Evolutionary conservation across 2,797 vertebrate species (phyloP), one percentile per base, ranked within the genome.

Genomic region (Chloroceryle amazona): DNA sequence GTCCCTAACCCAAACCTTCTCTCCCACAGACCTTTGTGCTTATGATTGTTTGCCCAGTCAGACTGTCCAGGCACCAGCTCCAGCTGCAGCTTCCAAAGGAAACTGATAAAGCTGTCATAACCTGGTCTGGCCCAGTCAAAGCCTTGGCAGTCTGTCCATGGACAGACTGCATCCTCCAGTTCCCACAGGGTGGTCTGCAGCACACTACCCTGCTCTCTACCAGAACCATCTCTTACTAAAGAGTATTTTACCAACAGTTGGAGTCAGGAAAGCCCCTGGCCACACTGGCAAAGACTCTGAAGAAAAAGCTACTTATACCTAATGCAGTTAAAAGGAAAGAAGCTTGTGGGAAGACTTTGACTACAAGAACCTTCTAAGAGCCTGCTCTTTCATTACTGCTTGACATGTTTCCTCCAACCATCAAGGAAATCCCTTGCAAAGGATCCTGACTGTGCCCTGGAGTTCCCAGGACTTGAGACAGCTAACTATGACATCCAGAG

Each of bases 91-190:
- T 80, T 86, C 63, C 71, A 14, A 6, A 63, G 74, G 55, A 60
- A 89, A 29, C 33, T 25, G 67, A 17, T 74, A 44, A 67, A 80
- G 51, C 55, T 41, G 29, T 5, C 2, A 1, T 41, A 66, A 51
- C 31, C 71, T 63, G 47, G 29, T 35, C 49, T 13, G 58, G 73
- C 42, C 49, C 47, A 70, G 68, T 18, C 63, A 35, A 16, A 28
- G 25, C 15, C 31, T 62, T 29, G 51, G 67, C 87, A 46, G n/a
- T 3, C 51, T 4, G 1, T 33, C 25, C 26, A 7, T 0, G 11
- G 54, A 35, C 63, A 33, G 68, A 13, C 16, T 19, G 6, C 23
- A 19, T 35, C n/a, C 39, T 7, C 12, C 15, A 3, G 65, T 16
- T 55, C 44, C 73, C 23, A 8, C 55, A 44, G 41, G 26, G 52